Percentiles rank a stretch among this genome's conserved stretches.
phyloP scores from a whole-genome alignment of 2,888 invertebrate species.

The Hetaerina titia region DNA sequence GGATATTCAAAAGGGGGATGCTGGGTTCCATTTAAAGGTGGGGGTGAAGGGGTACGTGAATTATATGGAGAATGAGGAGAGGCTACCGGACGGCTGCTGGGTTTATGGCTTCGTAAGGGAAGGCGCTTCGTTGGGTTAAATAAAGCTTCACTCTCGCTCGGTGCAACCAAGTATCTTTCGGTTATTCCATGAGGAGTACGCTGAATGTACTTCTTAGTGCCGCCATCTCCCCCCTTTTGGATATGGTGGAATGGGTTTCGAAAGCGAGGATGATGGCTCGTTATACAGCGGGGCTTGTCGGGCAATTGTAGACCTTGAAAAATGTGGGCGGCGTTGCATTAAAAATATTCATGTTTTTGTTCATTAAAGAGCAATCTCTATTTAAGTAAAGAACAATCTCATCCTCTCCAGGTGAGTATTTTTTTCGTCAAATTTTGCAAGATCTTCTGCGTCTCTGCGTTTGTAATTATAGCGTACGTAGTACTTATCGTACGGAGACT shows the following conservation, averaged over 20 bases:
- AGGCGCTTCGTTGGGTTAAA: background rate
- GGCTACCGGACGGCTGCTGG: background rate
- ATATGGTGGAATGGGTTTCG: background rate
- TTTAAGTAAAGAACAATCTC: background rate
- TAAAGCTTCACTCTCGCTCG: background rate
- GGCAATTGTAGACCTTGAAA: background rate
- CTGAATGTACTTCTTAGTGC: background rate
- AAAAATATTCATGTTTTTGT: background rate
- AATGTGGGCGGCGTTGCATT: background rate
- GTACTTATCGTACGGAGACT: too few relatives aligned
- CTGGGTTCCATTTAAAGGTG: background rate
- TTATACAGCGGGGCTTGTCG: background rate
- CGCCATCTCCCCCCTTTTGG: background rate
- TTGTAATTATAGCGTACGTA: background rate
- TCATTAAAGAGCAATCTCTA: background rate
- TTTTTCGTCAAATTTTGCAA: background rate
- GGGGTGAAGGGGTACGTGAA: background rate
- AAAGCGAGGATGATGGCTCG: background rate
- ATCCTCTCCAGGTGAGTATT: background rate
- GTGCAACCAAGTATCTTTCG: background rate
- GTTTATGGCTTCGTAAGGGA: background rate
- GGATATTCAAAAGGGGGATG: too few relatives aligned
- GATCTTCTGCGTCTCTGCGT: background rate
- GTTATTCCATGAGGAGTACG: background rate
- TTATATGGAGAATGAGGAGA: background rate